These are phyloP conservation scores for Oligia fasciuncula DNA, from an alignment of 2,888 invertebrate species.

Conservation along the genomic window DNA sequence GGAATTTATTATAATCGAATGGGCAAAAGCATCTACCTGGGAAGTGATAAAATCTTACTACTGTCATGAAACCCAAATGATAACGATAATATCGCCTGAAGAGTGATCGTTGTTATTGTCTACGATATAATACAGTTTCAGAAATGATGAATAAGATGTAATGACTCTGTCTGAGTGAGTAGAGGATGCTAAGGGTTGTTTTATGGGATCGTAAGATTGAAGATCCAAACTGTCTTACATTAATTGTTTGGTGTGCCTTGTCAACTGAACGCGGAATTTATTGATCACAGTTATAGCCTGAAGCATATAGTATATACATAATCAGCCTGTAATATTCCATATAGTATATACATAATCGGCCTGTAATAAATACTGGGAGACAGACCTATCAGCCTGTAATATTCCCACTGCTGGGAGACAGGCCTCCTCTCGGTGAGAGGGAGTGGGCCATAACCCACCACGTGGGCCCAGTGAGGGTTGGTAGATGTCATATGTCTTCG, in stretches of 20 bases:
- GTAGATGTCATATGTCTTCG: too few species aligned
- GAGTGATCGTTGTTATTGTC: constrained; percentile 31
- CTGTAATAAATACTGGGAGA: too few species aligned
- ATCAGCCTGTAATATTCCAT: too few species aligned
- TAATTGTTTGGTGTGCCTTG: not conserved
- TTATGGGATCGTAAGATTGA: not conserved
- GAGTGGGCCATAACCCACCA: too few species aligned
- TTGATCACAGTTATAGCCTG: not conserved
- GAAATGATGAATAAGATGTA: constrained; percentile 33
- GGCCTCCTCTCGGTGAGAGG: too few species aligned
- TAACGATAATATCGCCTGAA: constrained; percentile 22
- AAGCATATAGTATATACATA: not conserved
- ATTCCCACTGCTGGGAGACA: too few species aligned
- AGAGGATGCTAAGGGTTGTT: not conserved
- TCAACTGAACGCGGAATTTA: not conserved
- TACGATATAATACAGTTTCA: constrained; percentile 32
- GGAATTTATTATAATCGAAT: constrained; percentile 23
- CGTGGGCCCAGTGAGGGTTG: too few species aligned
- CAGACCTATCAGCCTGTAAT: too few species aligned
- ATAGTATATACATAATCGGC: too few species aligned
- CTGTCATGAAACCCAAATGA: constrained; percentile 45
- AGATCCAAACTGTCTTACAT: not conserved
- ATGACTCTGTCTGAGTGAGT: not conserved
- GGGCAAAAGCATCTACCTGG: constrained; percentile 35
- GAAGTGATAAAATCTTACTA: constrained; percentile 50